Conservation (phyloP, 2,113 vertebrate species). For the Neofelis nebulosa region DNA sequence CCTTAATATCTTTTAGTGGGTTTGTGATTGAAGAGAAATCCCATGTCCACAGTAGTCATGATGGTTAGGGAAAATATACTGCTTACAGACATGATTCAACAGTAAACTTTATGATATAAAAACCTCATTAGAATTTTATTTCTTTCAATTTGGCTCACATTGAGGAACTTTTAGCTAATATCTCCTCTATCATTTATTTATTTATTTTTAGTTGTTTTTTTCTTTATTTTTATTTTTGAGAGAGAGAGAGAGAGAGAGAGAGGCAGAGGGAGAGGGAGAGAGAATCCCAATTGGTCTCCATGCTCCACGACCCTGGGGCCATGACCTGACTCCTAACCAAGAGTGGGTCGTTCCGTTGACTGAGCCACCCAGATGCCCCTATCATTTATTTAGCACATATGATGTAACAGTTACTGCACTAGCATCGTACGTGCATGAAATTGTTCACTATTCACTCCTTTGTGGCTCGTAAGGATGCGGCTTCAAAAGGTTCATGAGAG, state of each 20-base stretch:
- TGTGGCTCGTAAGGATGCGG: background rate
- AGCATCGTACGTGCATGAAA: background rate
- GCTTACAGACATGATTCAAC: background rate
- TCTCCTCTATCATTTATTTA: background rate
- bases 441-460: background rate
- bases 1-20: slow-evolving; percentile 70
- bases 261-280: no score
- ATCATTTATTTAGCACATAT: background rate
- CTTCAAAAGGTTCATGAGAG: background rate
- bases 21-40: slow-evolving; percentile 70
- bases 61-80: slow-evolving; percentile 50
- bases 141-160: background rate
- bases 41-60: slow-evolving; percentile 50
- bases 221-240: no score
- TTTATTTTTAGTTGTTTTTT: no score
- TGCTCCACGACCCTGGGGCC: no score
- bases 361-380: background rate
- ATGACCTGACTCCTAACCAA: no score
- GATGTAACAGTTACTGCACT: background rate
- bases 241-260: no score
- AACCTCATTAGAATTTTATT: background rate
- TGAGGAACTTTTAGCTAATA: background rate
- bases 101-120: background rate
- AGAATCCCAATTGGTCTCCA: no score
- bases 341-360: no score